Base-by-base conservation (phyloP, 2,888 invertebrate species). In the Arctia plantaginis region DNA sequence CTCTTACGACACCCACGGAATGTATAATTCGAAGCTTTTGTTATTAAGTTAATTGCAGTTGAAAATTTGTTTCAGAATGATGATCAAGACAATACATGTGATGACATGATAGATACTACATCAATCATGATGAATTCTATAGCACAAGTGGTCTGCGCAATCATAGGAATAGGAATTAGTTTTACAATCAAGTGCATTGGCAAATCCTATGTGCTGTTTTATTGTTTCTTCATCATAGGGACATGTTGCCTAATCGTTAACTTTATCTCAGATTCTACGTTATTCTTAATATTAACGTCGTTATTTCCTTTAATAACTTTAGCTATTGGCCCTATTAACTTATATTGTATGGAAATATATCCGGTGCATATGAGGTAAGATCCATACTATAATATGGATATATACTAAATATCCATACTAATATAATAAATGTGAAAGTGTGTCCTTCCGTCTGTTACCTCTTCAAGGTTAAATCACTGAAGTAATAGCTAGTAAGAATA, bases 311-410 rank as follows among this genome's bases (percentile, higher is more conserved):
- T 71, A 44, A 64, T 65, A n/a, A 64, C 64, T 79, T 59, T 84
- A 13, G 80, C 82, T 27, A 82, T 86, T 33, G 86, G 84, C 35
- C 79, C 83, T 8, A 73, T 83, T 10, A 83, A 81, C 62, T 83
- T 83, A 12, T 86, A 78, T 73, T 78, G 80, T 30, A 78, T 86
- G 12, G 79, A 83, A 72, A 81, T 86, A 69, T 86, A 82, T 44
- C 86, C 86, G 4, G 80, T 82, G 30, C 62, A 59, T 62, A 33
- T 64, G 59, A 71, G 71, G 71, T 71, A 65, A 71, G 64, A 30
- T 67, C 15, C 39, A 39, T 6, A 39, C 44, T 18, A 44, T 18
- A n/a, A n/a, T n/a, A n/a, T n/a, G n/a, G n/a, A n/a, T n/a, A n/a
- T n/a, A n/a, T n/a, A n/a, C n/a, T n/a, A n/a, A n/a, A n/a, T n/a